Conservation (phyloP, 2,113 vertebrate genomes). For the Anhinga anhinga region DNA sequence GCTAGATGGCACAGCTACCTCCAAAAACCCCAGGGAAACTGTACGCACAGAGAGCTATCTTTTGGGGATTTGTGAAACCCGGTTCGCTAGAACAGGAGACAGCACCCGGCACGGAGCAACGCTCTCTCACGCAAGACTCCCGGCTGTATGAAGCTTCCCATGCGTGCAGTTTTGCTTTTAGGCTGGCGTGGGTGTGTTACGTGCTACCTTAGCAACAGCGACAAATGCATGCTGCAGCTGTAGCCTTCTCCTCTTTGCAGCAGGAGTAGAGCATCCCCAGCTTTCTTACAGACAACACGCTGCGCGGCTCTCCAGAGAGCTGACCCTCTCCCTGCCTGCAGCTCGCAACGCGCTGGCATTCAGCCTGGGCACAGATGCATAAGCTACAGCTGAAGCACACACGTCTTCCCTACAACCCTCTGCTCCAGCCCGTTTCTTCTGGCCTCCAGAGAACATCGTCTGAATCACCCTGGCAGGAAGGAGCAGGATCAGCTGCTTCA, state of each 20-base stretch:
- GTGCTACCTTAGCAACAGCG: conserved; percentile 45
- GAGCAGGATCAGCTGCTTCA: conserved; percentile 6
- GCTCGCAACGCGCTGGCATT: background rate
- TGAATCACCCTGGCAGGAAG: conserved; percentile 16
- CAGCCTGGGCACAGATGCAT: background rate
- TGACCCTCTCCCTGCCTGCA: background rate
- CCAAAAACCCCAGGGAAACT: background rate
- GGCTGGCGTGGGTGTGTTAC: conserved; percentile 3
- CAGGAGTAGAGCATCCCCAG: background rate
- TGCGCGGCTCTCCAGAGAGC: background rate
- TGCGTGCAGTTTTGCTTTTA: background rate
- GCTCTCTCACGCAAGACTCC: background rate
- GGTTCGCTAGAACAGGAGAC: background rate
- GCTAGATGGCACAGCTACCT: background rate
- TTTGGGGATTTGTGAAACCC: background rate
- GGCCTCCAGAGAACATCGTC: background rate
- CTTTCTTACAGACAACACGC: background rate
- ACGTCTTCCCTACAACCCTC: background rate
- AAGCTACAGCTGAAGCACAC: background rate
- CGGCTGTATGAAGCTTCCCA: background rate
- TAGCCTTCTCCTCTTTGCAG: background rate
- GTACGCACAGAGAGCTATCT: background rate
- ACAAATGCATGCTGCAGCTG: conserved; percentile 9
- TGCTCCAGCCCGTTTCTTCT: background rate
- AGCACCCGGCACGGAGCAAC: background rate